A percentile compares a stretch with the other conserved stretches of the same genome.
These are phyloP conservation scores for Colistium nudipinnis DNA, from an alignment of 2,113 vertebrate species.

Conservation along the genomic window DNA sequence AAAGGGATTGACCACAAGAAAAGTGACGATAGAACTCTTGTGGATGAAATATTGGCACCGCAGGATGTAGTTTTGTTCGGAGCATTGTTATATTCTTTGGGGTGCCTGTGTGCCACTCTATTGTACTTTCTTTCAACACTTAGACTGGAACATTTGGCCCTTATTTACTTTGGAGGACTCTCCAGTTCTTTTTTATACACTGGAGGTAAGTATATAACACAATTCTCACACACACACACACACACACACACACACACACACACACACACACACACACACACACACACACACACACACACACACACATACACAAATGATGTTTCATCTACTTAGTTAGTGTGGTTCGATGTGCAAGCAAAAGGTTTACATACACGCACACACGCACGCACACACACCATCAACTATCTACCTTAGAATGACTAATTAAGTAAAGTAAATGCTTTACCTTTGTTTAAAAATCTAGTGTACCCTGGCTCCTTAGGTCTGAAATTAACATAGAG, in stretches of 20 bases:
- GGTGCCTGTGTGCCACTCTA: conserved; percentile 91
- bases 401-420: too few species aligned
- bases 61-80: conserved; percentile 96
- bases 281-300: too few species aligned
- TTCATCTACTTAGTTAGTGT: too few species aligned
- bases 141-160: conserved; percentile 92
- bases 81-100: conserved; percentile 92
- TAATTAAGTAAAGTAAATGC: too few species aligned
- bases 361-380: too few species aligned
- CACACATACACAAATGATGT: too few species aligned
- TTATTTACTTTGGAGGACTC: conserved; percentile 97
- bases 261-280: neutral
- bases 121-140: conserved; percentile 89
- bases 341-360: too few species aligned
- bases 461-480: too few species aligned
- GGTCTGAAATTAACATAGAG: too few species aligned
- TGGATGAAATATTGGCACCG: conserved; percentile 94
- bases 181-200: conserved; percentile 98
- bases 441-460: too few species aligned
- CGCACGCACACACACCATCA: too few species aligned
- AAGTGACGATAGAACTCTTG: conserved; percentile 96
- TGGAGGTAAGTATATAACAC: conserved; percentile 85
- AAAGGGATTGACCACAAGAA: conserved; percentile 99
- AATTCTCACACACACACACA: neutral
- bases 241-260: neutral